Evolutionary conservation across 2,888 invertebrate species (phyloP), one percentile per base, ranked within the genome.

Genomic region (Oscheius sp.): DNA sequence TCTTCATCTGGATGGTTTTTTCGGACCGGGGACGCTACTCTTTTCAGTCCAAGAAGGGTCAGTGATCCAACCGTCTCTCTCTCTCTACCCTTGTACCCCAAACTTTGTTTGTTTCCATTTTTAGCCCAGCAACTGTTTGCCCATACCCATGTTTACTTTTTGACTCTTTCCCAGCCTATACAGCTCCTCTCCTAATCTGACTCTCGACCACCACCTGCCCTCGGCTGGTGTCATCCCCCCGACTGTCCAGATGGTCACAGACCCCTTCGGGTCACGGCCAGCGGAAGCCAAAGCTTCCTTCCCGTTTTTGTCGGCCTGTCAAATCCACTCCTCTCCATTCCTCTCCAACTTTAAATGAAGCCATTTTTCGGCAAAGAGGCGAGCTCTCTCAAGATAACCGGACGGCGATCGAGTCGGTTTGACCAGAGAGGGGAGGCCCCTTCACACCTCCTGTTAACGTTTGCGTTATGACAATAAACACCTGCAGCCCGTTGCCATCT

Each of bases 131-230:
- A 48, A 13, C 29, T 29, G 35, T n/a, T 37, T 42, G 37, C 48
- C 37, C 42, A 42, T 62, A 21, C 21, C 47, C 62, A 37, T 42
- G 29, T 63, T 42, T 21, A 4, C 29, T 42, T 63, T 2, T 4
- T 42, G 11, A 13, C 47, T 63, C 63, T 42, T 37, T 48, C n/a
- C 29, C 63, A n/a, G 11, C 62, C 59, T 35, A 29, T 60, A 37
- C 33, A 21, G 11, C 9, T 21, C 21, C 33, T 35, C 21, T 9
- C 33, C 35, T 60, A 29, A 60, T 60, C 35, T 33, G 35, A 33
- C 60, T 63, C 63, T 48, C 48, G 63, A 63, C 63, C 63, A 63
- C 63, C 63, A 63, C 32, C 63, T 63, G 63, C 48, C 63, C 42
- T 42, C 42, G 42, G 42, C 42, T 42, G 42, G 42, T 42, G 42